These are phyloP conservation scores for Meandrusa payeni DNA, from an alignment of 2,888 invertebrate species.

Conservation along the genomic window DNA sequence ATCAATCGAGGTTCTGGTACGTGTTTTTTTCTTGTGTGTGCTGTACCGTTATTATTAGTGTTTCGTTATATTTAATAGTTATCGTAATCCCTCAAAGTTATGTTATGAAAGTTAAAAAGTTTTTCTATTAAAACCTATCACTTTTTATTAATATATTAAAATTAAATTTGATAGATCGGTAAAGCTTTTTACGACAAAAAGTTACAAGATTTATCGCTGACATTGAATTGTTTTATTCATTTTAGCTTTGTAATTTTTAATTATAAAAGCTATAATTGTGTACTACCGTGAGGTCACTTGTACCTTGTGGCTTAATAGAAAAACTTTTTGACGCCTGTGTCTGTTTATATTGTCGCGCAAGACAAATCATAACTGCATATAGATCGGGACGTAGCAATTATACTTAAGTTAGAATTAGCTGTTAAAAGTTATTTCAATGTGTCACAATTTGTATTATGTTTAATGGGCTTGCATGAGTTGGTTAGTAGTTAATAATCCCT, in stretches of 20 bases:
- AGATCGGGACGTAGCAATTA: conserved; percentile 23
- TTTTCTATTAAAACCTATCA: conserved; percentile 17
- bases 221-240: neutral
- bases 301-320: conserved; percentile 12
- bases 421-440: conserved; percentile 29
- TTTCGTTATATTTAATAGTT: neutral
- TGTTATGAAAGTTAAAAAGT: conserved; percentile 6
- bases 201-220: conserved; percentile 18
- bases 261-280: conserved; percentile 8
- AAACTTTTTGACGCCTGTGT: conserved; percentile 9
- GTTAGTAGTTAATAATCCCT: conserved; percentile 28
- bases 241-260: neutral
- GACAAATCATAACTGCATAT: conserved; percentile 26
- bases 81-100: neutral
- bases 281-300: neutral
- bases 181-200: conserved; percentile 20
- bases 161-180: conserved; percentile 10
- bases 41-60: neutral
- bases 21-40: no score
- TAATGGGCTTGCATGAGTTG: conserved; percentile 29
- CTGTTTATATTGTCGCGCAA: conserved; percentile 17
- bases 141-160: neutral
- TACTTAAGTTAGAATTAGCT: conserved; percentile 22
- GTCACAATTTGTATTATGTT: conserved; percentile 32
- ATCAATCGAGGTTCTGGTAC: neutral